Evolutionary conservation across 1,140 invertebrate species (phyloP), one percentile per base, ranked within the genome.

Genomic region (Meloidogyne floridensis): DNA sequence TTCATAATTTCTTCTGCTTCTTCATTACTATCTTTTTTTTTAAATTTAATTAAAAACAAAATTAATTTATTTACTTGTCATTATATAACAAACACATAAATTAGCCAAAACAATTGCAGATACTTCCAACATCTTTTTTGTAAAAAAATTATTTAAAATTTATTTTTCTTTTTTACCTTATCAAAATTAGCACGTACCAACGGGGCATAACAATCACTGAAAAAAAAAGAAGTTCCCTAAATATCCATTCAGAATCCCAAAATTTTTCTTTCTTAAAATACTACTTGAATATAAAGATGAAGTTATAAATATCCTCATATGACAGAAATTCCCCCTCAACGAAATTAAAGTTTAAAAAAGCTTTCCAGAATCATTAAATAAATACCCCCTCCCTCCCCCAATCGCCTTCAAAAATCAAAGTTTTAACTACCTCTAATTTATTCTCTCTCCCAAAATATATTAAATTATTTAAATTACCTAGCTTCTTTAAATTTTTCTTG

Each of bases 1-100:
- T 96, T 93, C 96, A 99, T 98, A 75, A 99, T 92, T 89, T 98
- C 96, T 92, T 99, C 98, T 51, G 97, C 98, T 80, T 98, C 96
- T 91, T 98, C 95, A 91, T 99, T 99, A 91, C 98, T 95, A 75
- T 95, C 77, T 79, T 20, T 71, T 7, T 4, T 10, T 42, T 54
- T 18, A 18, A 77, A 43, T 7, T 20, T 42, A 78, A 78, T 71
- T 42, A 9, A 3, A 76, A 76, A 20, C 10, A 79, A 79, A 7
- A 15, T 18, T 18, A 11, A 18, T 3, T 8, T 69, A 9, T 18
- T 8, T 8, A 77, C 77, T 95, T 1, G 95, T 98, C 96, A 99
- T 97, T 84, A 99, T 98, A 89, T 99, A 99, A 72, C 96, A 97
- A 0, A 99, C 97, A 91, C 98, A 99, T 10, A 99, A 91, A 91